Base-by-base conservation (phyloP, 1,140 invertebrate genomes). In the Armadillidium nasatum region DNA sequence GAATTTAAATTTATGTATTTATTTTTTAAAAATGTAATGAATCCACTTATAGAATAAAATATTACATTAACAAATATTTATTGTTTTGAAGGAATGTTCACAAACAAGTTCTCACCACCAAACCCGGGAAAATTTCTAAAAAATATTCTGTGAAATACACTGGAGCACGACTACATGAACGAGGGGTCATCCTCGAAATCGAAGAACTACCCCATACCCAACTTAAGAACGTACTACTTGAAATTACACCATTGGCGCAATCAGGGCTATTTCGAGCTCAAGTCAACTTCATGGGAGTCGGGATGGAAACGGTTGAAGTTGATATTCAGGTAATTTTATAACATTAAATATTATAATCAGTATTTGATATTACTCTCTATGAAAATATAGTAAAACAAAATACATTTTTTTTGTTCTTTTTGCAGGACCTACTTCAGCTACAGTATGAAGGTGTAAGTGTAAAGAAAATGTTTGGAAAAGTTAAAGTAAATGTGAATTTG, bases 231-330 rank as follows among this genome's bases (percentile, higher is more conserved):
- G 89, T 92, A 0, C 87, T 89, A 76, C 93, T 94, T 84, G 92
- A 93, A 83, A 92, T 94, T 72, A 86, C 86, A 15, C 89, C 91
- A 1, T 89, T 90, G 0, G 88, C 91, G 54, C 86, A 87, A 43
- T 88, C 88, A 76, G 92, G 92, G 11, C 84, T 91, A 1, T 94
- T 93, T 84, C 87, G 87, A 7, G 88, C 93, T 0, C 88, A 88
- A 79, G 92, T 90, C 13, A 92, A 91, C 82, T 93, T 93, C 81
- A 91, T 94, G 91, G 92, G 92, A 0, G 89, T 92, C 0, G 88
- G 89, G 81, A 89, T 93, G 88, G 91, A 93, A 82, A 90, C 90
- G 76, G 88, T 93, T 19, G 89, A 92, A 60, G 85, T 93, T 19
- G 89, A 92, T 77, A 90, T 91, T 77, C 89, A 85, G 83, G 84